phyloP scores from a whole-genome alignment of 2,113 vertebrate species.

The Sylvilagus bachmani region DNA sequence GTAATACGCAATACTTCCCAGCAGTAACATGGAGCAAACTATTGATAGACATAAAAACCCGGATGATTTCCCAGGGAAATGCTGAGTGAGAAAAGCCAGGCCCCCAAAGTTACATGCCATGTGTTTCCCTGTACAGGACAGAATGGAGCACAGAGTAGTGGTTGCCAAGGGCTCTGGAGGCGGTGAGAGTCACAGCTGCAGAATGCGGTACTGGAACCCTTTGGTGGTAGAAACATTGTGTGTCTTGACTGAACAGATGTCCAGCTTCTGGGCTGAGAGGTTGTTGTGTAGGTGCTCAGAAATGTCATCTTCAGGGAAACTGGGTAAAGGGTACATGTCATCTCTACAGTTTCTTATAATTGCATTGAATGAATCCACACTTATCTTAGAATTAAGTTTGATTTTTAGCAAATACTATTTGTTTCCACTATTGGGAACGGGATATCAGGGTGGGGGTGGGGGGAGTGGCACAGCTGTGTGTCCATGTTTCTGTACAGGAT shows the following conservation, averaged over 20 bases:
- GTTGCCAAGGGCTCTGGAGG: background rate
- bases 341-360: background rate
- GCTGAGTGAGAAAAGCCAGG: no score
- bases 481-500: background rate
- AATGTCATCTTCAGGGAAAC: background rate
- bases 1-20: background rate
- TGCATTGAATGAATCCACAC: background rate
- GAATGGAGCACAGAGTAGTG: constrained; percentile 1
- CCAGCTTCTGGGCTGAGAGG: background rate
- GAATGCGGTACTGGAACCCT: background rate
- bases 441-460: background rate
- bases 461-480: background rate
- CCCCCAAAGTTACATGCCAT: background rate
- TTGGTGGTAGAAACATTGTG: background rate
- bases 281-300: background rate
- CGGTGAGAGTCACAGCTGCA: background rate
- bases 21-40: background rate
- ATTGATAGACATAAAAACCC: background rate
- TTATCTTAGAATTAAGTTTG: constrained; percentile 30
- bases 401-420: background rate
- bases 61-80: constrained; percentile 10
- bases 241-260: background rate
- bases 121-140: background rate
- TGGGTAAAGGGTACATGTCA: background rate
- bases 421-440: background rate